Conservation (phyloP, 2,888 invertebrate genomes). For the Antitype chi region DNA sequence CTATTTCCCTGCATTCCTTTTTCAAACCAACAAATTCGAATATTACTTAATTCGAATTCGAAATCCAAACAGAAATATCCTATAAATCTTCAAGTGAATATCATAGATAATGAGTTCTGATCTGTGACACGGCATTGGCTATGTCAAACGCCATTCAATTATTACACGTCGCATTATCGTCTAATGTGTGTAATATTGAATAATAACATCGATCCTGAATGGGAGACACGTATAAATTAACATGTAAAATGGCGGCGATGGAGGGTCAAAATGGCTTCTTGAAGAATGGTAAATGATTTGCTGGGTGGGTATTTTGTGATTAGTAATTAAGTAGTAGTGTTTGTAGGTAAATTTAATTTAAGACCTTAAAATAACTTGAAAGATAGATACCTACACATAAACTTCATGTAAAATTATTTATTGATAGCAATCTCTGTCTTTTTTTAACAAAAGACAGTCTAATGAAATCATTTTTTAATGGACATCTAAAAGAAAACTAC, state of each 20-base stretch:
- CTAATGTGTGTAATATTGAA: slow-evolving; percentile 74
- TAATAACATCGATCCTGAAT: slow-evolving; percentile 76
- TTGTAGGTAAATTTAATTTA: background rate
- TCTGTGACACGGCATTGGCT: slow-evolving; percentile 77
- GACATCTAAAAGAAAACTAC: background rate
- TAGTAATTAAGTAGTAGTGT: slow-evolving; percentile 15
- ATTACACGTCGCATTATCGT: slow-evolving; percentile 69
- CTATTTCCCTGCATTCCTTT: background rate
- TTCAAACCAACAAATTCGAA: background rate
- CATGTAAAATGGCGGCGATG: slow-evolving; percentile 73
- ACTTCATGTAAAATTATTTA: background rate
- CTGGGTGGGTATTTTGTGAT: slow-evolving; percentile 31
- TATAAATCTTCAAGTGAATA: slow-evolving; percentile 44
- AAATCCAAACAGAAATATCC: slow-evolving; percentile 30
- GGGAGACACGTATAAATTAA: slow-evolving; percentile 73
- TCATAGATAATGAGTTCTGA: slow-evolving; percentile 75
- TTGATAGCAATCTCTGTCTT: background rate
- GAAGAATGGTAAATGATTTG: slow-evolving; percentile 53
- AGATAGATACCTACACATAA: background rate
- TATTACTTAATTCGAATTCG: slow-evolving; percentile 4
- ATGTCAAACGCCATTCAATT: slow-evolving; percentile 79
- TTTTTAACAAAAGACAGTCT: background rate
- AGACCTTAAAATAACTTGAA: background rate
- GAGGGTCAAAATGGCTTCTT: slow-evolving; percentile 60
- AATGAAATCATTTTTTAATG: background rate